Evolutionary conservation across 2,888 invertebrate species (phyloP).

Genomic region (Cyclophora albipunctata): DNA sequence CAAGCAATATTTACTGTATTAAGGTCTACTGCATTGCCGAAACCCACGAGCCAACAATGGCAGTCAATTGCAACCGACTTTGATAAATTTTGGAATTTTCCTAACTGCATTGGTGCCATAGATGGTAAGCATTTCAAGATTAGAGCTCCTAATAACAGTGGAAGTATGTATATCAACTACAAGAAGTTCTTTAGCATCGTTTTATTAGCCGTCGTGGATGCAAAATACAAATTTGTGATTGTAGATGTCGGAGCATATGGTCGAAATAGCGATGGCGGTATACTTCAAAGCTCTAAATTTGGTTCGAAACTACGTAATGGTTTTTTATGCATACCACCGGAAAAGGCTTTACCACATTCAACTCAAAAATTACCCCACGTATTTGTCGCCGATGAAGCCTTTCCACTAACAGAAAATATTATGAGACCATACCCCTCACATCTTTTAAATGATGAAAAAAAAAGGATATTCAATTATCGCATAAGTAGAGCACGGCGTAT

Average conservation of each 20-base stretch:
- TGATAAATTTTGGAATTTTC: conserved; percentile 14
- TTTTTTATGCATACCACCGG: conserved; percentile 20
- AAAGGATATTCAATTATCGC: conserved; percentile 15
- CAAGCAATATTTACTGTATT: too few species aligned
- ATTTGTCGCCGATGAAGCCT: conserved; percentile 27
- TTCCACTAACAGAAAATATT: conserved; percentile 11
- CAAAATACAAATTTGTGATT: conserved; percentile 14
- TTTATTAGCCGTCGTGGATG: conserved; percentile 14
- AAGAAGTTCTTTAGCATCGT: conserved; percentile 15
- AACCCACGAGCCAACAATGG: conserved; percentile 11
- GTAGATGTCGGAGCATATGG: conserved; percentile 15
- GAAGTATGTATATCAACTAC: conserved; percentile 12
- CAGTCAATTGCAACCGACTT: conserved; percentile 8
- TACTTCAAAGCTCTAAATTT: conserved; percentile 13
- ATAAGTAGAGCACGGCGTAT: conserved; percentile 14
- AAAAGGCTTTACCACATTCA: conserved; percentile 20
- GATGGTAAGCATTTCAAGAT: conserved; percentile 11
- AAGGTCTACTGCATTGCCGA: too few species aligned
- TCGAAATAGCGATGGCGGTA: conserved; percentile 8
- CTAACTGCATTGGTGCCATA: conserved; percentile 16
- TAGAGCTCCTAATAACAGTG: conserved; percentile 9
- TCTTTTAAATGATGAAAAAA: conserved; percentile 6
- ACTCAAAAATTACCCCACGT: conserved; percentile 20
- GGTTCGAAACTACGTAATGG: conserved; percentile 14
- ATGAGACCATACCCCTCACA: conserved; percentile 18